Evolutionary conservation across 2,888 invertebrate genomes (phyloP).

Genomic region (Cryptocephalus moraei): DNA sequence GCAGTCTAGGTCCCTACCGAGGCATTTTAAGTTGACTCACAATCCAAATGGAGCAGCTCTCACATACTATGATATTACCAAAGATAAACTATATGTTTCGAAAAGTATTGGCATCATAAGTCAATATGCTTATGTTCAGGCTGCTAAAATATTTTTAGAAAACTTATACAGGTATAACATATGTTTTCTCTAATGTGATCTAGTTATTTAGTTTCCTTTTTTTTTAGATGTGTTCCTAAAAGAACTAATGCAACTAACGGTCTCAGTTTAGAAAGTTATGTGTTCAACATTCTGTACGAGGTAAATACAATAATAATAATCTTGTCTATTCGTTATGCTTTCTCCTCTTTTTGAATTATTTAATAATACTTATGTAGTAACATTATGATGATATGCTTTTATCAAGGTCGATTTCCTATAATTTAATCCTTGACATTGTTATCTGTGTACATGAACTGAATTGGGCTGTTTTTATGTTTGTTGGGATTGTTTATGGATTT

Average conservation of each 20-base stretch:
- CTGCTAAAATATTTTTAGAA: constrained; percentile 75
- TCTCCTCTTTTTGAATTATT: not conserved
- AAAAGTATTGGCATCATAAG: constrained; percentile 89
- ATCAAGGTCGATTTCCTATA: too few species aligned
- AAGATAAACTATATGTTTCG: constrained; percentile 90
- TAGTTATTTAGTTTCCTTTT: not conserved
- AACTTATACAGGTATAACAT: constrained; percentile 76
- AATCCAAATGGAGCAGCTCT: constrained; percentile 57
- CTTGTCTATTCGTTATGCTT: not conserved
- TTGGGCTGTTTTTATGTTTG: too few species aligned
- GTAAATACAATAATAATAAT: constrained; percentile 40
- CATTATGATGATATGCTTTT: too few species aligned
- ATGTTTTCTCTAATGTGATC: not conserved
- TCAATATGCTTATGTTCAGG: constrained; percentile 82
- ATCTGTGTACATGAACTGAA: too few species aligned
- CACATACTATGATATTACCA: constrained; percentile 84
- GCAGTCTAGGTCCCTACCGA: constrained; percentile 75
- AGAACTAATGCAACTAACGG: constrained; percentile 55
- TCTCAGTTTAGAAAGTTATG: constrained; percentile 83
- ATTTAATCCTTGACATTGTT: too few species aligned
- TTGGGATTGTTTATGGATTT: too few species aligned
- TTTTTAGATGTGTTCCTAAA: constrained; percentile 62
- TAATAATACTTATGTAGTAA: too few species aligned
- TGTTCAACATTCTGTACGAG: constrained; percentile 91
- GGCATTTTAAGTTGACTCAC: constrained; percentile 79